Evolutionary conservation across 2,113 vertebrate species (phyloP), one percentile per base, ranked within the genome.

Genomic region (Cephalopterus ornatus): DNA sequence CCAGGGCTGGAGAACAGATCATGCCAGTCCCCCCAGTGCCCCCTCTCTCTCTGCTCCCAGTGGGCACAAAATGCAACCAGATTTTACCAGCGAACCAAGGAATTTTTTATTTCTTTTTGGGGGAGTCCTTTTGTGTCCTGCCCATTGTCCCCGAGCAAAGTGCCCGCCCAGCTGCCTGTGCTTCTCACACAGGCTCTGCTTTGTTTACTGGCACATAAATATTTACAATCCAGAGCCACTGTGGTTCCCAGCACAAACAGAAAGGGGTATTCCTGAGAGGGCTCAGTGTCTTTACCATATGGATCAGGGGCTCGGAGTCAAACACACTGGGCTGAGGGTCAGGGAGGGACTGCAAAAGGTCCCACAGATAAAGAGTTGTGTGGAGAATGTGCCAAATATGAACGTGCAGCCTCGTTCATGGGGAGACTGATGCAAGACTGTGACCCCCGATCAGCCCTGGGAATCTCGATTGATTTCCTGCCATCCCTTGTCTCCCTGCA

Each of bases 181-280:
- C 95, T 95, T 89, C 95, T 93, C 95, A 87, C 95, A 98, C 97
- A 98, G 96, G 95, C 97, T 95, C 85, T 89, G 94, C 98, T 98
- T 98, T 98, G 98, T 98, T 97, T 97, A 97, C 44, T 72, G 89
- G 71, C 92, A 96, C 97, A 97, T 98, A 97, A 98, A 98, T 97
- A 98, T 98, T 98, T 98, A 98, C 98, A 95, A 97, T 96, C 96
- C 97, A 58, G 58, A 97, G 93, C 47, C 87, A 92, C 85, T 35
- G 41, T 95, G 65, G 93, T 84, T 98, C 96, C 97, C 97, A 97
- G 97, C 93, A 94, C 96, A 94, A 94, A 98, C 80, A 96, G 93
- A 97, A 97, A 95, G 81, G 93, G 88, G 84, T 91, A 94, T 70
- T 91, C 92, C 95, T 91, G 83, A 75, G 95, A 93, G 96, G 94